Evolutionary conservation across 2,888 invertebrate species (phyloP).

Genomic region (Netelia fuscicornis): DNA sequence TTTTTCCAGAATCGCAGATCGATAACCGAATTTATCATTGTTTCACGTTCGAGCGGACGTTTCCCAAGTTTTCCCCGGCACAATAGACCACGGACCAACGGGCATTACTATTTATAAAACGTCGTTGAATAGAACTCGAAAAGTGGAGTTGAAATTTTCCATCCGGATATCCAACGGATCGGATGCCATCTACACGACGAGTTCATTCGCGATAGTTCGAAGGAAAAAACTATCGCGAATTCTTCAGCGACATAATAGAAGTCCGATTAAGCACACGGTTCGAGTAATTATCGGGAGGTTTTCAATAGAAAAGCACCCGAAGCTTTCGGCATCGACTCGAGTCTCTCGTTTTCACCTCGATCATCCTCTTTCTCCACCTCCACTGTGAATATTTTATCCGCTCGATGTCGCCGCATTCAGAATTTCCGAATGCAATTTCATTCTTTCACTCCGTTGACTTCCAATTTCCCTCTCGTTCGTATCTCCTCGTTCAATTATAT

Average conservation of each 20-base stretch:
- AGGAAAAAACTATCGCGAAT: neutral
- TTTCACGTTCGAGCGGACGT: neutral
- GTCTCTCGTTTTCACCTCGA: conserved; percentile 6
- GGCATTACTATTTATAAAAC: neutral
- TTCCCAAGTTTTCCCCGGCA: neutral
- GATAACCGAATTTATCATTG: neutral
- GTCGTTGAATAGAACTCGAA: neutral
- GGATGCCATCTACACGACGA: neutral
- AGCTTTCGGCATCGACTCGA: conserved; percentile 29
- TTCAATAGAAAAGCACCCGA: conserved; percentile 36
- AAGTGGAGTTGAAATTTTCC: neutral
- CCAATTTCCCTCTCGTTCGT: conserved; percentile 33
- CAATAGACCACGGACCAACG: neutral
- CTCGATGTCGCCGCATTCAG: conserved; percentile 36
- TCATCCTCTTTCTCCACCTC: conserved; percentile 2
- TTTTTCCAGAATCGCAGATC: neutral
- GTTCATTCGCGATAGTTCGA: neutral
- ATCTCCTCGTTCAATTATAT: conserved; percentile 1
- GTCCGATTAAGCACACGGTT: neutral
- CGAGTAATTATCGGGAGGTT: conserved; percentile 24
- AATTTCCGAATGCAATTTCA: conserved; percentile 48
- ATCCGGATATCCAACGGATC: neutral
- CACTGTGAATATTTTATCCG: conserved; percentile 29
- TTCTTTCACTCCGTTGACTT: conserved; percentile 36
- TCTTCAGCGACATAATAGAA: conserved; percentile 18